Conservation (phyloP, 2,113 vertebrate species). For the Centropristis striata region DNA sequence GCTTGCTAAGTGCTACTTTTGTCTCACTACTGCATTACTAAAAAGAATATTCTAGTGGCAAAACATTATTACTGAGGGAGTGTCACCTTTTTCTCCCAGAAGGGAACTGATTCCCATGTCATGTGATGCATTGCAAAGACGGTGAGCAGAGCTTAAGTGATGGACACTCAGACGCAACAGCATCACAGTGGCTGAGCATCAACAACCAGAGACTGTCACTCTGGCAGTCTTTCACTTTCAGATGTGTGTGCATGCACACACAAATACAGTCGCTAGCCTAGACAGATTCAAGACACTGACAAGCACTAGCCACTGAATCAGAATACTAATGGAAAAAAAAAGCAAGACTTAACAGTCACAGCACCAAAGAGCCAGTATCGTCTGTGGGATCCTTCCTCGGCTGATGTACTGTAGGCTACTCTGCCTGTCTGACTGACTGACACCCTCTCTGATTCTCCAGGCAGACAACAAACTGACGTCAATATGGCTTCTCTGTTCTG, state of each 20-base stretch:
- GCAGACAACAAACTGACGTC: conserved; percentile 79
- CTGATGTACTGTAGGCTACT: conserved; percentile 78
- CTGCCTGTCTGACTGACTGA: conserved; percentile 79
- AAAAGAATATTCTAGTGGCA: background rate
- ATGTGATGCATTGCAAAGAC: conserved; percentile 43
- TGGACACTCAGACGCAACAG: conserved; percentile 66
- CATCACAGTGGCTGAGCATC: conserved; percentile 73
- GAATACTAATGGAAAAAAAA: conserved; percentile 76
- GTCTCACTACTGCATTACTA: background rate
- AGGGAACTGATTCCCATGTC: conserved; percentile 23
- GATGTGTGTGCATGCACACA: conserved; percentile 41
- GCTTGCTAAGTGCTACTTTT: too few relatives aligned
- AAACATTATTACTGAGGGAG: conserved; percentile 3
- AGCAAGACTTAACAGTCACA: conserved; percentile 56
- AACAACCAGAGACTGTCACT: conserved; percentile 75
- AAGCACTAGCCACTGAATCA: conserved; percentile 81
- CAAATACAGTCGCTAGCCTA: conserved; percentile 63
- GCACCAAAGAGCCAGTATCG: conserved; percentile 73
- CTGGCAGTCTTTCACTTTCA: conserved; percentile 62
- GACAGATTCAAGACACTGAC: conserved; percentile 75
- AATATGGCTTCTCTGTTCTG: conserved; percentile 73
- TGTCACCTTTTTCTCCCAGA: conserved; percentile 20
- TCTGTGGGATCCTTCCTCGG: conserved; percentile 69
- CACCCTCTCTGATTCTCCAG: conserved; percentile 79
- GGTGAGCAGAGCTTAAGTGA: conserved; percentile 60